Conservation (phyloP, 2,888 invertebrate species). For the Luperina nickerlii region DNA sequence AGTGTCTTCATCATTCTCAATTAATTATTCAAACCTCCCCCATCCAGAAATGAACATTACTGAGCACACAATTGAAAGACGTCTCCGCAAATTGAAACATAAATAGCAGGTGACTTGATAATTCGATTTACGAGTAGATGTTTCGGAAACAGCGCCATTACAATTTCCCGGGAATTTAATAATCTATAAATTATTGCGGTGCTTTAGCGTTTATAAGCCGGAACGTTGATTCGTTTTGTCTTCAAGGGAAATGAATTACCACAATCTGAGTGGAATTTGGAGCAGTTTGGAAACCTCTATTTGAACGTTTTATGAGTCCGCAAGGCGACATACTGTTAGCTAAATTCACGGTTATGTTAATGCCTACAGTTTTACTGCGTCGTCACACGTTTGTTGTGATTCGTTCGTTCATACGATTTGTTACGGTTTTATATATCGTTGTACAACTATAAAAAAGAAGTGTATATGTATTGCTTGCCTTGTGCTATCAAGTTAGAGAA, state of each 20-base stretch:
- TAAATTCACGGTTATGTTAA: conserved; percentile 49
- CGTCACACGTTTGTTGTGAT: conserved; percentile 28
- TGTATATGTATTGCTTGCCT: neutral
- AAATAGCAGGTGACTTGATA: conserved; percentile 35
- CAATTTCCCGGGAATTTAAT: conserved; percentile 30
- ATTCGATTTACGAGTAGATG: conserved; percentile 20
- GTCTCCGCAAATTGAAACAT: conserved; percentile 36
- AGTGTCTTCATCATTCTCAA: conserved; percentile 33
- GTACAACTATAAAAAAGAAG: neutral
- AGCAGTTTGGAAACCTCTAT: conserved; percentile 45
- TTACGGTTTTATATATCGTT: neutral
- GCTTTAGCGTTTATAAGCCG: conserved; percentile 35
- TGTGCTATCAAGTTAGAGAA: neutral
- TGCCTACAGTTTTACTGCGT: conserved; percentile 38
- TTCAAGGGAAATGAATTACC: conserved; percentile 53
- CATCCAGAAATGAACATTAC: conserved; percentile 8
- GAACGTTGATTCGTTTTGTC: conserved; percentile 55
- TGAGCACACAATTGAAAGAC: conserved; percentile 32
- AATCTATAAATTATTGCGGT: conserved; percentile 54
- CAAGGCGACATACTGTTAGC: conserved; percentile 23
- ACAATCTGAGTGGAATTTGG: conserved; percentile 50
- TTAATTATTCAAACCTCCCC: conserved; percentile 24
- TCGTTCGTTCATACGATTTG: conserved; percentile 9
- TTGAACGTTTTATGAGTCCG: conserved; percentile 52
- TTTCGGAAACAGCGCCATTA: conserved; percentile 22